These are phyloP conservation scores for Poeciliopsis turrubarensis DNA, from an alignment of 2,113 vertebrate species.

Conservation along the genomic window DNA sequence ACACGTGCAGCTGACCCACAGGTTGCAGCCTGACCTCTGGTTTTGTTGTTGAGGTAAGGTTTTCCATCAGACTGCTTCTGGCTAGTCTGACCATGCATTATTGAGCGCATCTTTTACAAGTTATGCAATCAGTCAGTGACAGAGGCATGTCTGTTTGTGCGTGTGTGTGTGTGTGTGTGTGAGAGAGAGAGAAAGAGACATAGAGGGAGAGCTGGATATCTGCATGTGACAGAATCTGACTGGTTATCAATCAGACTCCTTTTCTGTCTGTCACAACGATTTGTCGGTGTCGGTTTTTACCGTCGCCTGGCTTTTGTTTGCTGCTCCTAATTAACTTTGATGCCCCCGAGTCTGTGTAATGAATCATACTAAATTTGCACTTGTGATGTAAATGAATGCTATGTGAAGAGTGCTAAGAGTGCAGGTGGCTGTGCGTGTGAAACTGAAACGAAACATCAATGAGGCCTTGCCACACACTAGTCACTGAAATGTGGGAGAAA, in stretches of 20 bases:
- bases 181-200: too few relatives aligned
- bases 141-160: slow-evolving; percentile 23
- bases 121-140: slow-evolving; percentile 55
- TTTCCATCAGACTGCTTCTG: slow-evolving; percentile 61
- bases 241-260: not conserved
- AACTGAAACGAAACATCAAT: not conserved
- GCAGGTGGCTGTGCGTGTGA: slow-evolving; percentile 19
- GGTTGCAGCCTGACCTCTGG: slow-evolving; percentile 11
- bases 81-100: slow-evolving; percentile 72
- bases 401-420: slow-evolving; percentile 11
- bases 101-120: slow-evolving; percentile 66
- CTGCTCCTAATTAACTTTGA: slow-evolving; percentile 14
- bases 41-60: slow-evolving; percentile 57
- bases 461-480: not conserved
- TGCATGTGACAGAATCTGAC: not conserved
- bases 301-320: slow-evolving; percentile 27
- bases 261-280: not conserved
- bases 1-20: not conserved
- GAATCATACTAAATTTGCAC: slow-evolving; percentile 33
- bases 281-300: slow-evolving; percentile 8
- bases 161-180: too few relatives aligned
- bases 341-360: slow-evolving; percentile 13
- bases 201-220: not conserved
- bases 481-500: not conserved
- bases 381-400: slow-evolving; percentile 28